Percentiles rank a stretch among this genome's conserved stretches.
Conservation (phyloP, 1,140 invertebrate genomes). For the Probaryconus sp. region DNA sequence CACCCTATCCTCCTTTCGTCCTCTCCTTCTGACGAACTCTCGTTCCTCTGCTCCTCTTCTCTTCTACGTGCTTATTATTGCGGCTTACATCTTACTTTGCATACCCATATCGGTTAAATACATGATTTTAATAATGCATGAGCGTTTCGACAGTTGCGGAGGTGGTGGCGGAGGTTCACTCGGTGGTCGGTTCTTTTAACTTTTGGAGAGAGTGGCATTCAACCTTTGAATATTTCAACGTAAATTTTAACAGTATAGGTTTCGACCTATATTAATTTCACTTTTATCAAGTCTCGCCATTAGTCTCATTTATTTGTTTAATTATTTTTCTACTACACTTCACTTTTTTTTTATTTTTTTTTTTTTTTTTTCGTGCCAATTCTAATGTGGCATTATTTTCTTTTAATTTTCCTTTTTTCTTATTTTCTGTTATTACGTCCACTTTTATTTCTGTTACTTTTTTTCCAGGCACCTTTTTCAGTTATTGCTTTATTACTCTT, state of each 20-base stretch:
- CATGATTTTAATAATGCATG: slow-evolving; percentile 76
- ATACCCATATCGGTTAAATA: slow-evolving; percentile 74
- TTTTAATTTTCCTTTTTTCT: slow-evolving; percentile 10
- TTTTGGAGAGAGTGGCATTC: slow-evolving; percentile 40
- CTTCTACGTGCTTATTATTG: slow-evolving; percentile 69
- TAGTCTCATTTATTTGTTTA: slow-evolving; percentile 27
- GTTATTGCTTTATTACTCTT: slow-evolving; percentile 15
- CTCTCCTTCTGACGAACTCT: slow-evolving; percentile 49
- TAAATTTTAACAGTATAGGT: slow-evolving; percentile 45
- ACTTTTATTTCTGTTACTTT: too few species aligned
- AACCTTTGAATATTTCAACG: slow-evolving; percentile 59
- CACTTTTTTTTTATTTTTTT: too few species aligned
- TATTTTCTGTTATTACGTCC: too few species aligned
- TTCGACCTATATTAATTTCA: slow-evolving; percentile 56
- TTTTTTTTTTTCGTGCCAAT: too few species aligned
- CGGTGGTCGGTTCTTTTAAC: slow-evolving; percentile 68
- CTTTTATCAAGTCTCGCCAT: slow-evolving; percentile 48
- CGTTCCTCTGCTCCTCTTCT: slow-evolving; percentile 33
- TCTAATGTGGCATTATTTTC: slow-evolving; percentile 10
- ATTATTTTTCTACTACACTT: slow-evolving; percentile 22
- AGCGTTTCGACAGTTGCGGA: slow-evolving; percentile 64
- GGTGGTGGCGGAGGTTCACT: slow-evolving; percentile 71
- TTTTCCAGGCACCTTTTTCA: too few species aligned
- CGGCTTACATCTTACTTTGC: slow-evolving; percentile 74
- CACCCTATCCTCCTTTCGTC: slow-evolving; percentile 23